These are phyloP conservation scores for Cephus sareptanus DNA, from an alignment of 2,888 invertebrate genomes.

Conservation along the genomic window DNA sequence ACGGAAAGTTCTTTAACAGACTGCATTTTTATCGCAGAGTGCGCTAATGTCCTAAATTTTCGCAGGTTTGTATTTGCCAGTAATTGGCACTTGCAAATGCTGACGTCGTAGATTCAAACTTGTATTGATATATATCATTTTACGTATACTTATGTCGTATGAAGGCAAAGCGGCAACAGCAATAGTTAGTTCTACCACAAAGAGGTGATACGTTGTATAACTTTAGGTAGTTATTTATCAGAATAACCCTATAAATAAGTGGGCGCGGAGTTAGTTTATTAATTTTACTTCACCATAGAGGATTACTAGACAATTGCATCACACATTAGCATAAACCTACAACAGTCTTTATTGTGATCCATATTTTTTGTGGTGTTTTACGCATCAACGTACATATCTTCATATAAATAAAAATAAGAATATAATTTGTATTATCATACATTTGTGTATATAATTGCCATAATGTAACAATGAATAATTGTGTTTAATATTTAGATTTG, in stretches of 20 bases:
- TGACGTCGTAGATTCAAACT: not conserved
- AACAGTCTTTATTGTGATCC: conserved; percentile 64
- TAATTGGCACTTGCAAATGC: not conserved
- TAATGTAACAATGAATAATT: conserved; percentile 56
- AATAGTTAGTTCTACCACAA: not conserved
- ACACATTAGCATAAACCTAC: conserved; percentile 44
- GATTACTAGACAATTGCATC: not conserved
- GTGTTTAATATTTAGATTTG: conserved; percentile 48
- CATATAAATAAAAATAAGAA: conserved; percentile 61
- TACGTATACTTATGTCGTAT: not conserved
- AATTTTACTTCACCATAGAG: not conserved
- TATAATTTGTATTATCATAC: conserved; percentile 54
- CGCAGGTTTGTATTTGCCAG: not conserved
- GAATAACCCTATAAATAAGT: too few species aligned
- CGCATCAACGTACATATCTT: conserved; percentile 49
- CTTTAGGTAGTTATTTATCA: not conserved
- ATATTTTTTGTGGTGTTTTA: conserved; percentile 47
- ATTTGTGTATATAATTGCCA: conserved; percentile 56
- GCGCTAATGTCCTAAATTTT: not conserved
- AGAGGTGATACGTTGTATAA: not conserved
- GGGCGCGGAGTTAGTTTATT: not conserved
- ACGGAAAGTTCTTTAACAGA: not conserved
- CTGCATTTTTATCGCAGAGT: too few species aligned
- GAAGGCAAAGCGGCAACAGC: not conserved
- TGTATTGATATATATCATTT: not conserved